Conservation (phyloP, 2,888 invertebrate species). For the Kuschelorhynchus macadamiae region DNA sequence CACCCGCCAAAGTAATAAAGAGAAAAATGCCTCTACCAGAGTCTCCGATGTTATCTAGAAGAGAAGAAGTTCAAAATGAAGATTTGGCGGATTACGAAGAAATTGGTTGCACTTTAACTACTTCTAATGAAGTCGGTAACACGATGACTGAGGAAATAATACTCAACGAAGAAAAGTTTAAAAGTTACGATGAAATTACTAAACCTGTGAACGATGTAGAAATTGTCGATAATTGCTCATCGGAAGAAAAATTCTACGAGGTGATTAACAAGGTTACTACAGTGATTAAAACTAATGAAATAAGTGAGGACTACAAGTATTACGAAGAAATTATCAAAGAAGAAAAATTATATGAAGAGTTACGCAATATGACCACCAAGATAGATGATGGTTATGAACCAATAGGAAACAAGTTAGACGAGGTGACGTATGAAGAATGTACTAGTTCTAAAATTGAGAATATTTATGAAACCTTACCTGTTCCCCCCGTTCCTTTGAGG, state of each 20-base stretch:
- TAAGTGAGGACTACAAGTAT: slow-evolving; percentile 39
- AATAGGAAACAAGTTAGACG: slow-evolving; percentile 27
- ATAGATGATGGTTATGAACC: slow-evolving; percentile 62
- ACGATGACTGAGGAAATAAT: slow-evolving; percentile 1
- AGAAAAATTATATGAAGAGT: slow-evolving; percentile 40
- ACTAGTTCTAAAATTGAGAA: slow-evolving; percentile 71
- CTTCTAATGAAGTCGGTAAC: not conserved
- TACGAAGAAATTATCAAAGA: slow-evolving; percentile 57
- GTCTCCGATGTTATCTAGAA: not conserved
- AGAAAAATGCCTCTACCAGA: slow-evolving; percentile 52
- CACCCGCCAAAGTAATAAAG: slow-evolving; percentile 49
- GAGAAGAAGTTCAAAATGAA: not conserved
- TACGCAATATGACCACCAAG: slow-evolving; percentile 57
- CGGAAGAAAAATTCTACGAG: slow-evolving; percentile 20
- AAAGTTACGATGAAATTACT: slow-evolving; percentile 44
- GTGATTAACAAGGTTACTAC: slow-evolving; percentile 9
- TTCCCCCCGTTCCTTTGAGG: slow-evolving; percentile 58
- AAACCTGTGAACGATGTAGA: slow-evolving; percentile 36
- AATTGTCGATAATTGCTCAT: slow-evolving; percentile 8
- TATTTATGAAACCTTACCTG: slow-evolving; percentile 71
- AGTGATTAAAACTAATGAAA: not conserved
- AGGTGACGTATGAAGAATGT: slow-evolving; percentile 70
- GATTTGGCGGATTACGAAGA: slow-evolving; percentile 37
- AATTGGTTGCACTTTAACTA: slow-evolving; percentile 40
- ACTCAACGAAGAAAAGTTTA: slow-evolving; percentile 35